Evolutionary conservation across 2,113 vertebrate species (phyloP).

Genomic region (Gobio gobio): DNA sequence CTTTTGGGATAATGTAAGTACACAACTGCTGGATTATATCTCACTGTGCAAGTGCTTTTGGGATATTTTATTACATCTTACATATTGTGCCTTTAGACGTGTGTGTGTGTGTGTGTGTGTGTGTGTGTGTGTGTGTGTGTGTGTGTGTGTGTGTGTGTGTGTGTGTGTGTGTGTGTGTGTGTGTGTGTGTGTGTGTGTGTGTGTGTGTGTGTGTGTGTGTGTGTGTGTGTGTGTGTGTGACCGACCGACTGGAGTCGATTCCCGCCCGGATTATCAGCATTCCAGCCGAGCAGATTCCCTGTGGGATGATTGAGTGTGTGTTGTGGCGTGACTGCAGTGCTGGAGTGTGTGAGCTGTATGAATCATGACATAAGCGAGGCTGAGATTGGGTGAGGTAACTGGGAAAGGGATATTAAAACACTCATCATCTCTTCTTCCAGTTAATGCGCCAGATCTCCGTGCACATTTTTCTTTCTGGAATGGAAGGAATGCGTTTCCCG

Average conservation of each 20-base stretch:
- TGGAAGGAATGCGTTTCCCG: constrained; percentile 35
- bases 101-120: no score
- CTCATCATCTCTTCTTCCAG: constrained; percentile 5
- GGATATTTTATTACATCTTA: no score
- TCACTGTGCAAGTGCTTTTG: no score
- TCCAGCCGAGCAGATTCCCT: not conserved
- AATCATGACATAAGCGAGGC: not conserved
- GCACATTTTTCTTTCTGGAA: constrained; percentile 8
- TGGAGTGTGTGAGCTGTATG: constrained; percentile 11
- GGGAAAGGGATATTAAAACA: not conserved
- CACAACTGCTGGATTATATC: no score
- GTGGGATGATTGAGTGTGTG: not conserved
- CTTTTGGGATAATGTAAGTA: no score
- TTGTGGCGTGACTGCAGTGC: not conserved
- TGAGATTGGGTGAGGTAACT: not conserved
- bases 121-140: no score
- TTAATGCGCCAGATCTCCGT: constrained; percentile 2
- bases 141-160: no score
- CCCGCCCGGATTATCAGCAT: not conserved
- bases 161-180: no score
- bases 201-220: not conserved
- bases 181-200: no score
- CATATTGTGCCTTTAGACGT: no score
- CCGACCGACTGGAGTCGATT: not conserved
- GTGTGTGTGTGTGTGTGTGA: no score